Evolutionary conservation across 2,888 invertebrate species (phyloP), one percentile per base, ranked within the genome.

Genomic region (Salpingus planirostris): DNA sequence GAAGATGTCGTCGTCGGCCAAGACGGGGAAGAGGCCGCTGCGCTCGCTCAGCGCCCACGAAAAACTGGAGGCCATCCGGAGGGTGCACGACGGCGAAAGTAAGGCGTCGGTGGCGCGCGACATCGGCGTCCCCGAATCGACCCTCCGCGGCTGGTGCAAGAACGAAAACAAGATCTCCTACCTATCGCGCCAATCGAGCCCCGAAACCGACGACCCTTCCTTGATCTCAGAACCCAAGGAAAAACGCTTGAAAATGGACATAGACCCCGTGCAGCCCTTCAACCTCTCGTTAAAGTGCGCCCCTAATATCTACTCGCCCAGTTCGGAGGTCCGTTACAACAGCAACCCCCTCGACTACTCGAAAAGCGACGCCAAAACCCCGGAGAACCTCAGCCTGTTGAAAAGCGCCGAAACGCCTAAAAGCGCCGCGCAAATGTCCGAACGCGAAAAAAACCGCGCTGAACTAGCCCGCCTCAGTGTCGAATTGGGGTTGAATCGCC

Each of bases 91-190:
- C 59, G 87, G 87, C 29, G 85, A 87, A 61, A 84, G 84, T 33
- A 87, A 88, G 56, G 87, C 88, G 2, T 84, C 86, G 1, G 87
- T 88, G 1, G 87, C 87, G 2, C 71, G 87, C 2, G 84, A 86
- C 59, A 85, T 87, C 55, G 85, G 86, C 18, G 86, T 88, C 11
- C 87, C 88, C 1, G 88, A 88, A 62, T 87, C 86, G 2, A 88
- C 88, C 5, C 68, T 88, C 10, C 73, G 88, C 2, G 88, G 88
- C 36, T 88, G 88, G 88, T 88, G 87, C 65, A 88, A 88, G 62
- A 83, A 85, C 56, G 85, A 86, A 57, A 80, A 82, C 50, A 87
- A 87, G 61, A 67, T 78, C 2, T 64, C 80, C 44, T 74, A 78
- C 59, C 77, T 80, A 55, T 79, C 80, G 14, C 70, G 79, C 6